phyloP scores from a whole-genome alignment of 1,140 invertebrate genomes.

The Plodia interpunctella region DNA sequence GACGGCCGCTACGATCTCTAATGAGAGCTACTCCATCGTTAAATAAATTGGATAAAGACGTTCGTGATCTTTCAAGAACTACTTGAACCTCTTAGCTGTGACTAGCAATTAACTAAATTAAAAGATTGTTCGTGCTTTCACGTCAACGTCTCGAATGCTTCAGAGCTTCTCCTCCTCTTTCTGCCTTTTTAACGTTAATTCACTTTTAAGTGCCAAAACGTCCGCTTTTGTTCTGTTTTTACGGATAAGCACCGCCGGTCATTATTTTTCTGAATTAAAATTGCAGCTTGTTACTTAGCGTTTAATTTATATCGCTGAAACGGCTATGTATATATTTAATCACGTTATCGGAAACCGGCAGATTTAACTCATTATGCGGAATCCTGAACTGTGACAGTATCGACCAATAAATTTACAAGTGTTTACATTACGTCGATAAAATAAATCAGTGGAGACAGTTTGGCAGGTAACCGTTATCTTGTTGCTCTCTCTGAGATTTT shows the following conservation, averaged over 20 bases:
- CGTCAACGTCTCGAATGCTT: constrained; percentile 51
- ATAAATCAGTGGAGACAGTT: constrained; percentile 30
- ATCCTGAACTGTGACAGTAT: constrained; percentile 54
- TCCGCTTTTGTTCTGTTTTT: constrained; percentile 18
- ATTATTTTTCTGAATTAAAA: constrained; percentile 17
- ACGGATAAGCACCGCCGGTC: constrained; percentile 13
- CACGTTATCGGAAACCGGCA: constrained; percentile 36
- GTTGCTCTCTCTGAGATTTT: neutral
- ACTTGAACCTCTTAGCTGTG: constrained; percentile 66
- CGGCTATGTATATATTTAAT: constrained; percentile 22
- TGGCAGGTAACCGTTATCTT: constrained; percentile 2
- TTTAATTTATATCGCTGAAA: neutral
- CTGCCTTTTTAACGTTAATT: constrained; percentile 33
- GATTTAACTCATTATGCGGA: constrained; percentile 59
- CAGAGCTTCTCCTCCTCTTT: constrained; percentile 26
- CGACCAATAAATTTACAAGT: constrained; percentile 58
- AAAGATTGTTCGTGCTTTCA: constrained; percentile 70
- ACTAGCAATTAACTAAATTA: constrained; percentile 75
- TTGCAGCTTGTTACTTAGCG: neutral
- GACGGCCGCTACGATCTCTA: constrained; percentile 62
- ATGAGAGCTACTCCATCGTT: constrained; percentile 71
- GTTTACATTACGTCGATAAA: constrained; percentile 40
- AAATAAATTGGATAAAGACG: constrained; percentile 77
- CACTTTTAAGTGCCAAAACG: constrained; percentile 27
- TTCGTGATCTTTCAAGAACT: constrained; percentile 72